A percentile compares a stretch with the other conserved stretches of the same genome.
These are phyloP conservation scores for Spinus olivaceus DNA, from an alignment of 2,797 vertebrate species.

Conservation along the genomic window DNA sequence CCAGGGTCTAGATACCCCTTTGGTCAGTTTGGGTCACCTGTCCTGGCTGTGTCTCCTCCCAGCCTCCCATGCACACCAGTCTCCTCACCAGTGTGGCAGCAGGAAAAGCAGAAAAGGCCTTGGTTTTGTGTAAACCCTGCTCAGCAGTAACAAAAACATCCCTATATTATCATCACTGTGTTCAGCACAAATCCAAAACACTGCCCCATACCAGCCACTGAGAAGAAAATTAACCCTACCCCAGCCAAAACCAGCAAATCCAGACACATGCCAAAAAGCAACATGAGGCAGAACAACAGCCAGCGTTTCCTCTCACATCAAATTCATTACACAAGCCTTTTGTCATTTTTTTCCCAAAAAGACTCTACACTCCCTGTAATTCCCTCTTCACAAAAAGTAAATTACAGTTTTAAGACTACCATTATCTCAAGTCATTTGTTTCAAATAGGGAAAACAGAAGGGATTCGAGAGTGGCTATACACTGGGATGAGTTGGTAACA, in stretches of 20 bases:
- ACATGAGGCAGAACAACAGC: neutral
- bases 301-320: neutral
- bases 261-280: neutral
- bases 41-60: neutral
- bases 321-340: neutral
- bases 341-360: neutral
- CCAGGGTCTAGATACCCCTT: neutral
- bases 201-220: neutral
- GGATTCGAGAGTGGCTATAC: neutral
- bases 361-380: slow-evolving; percentile 26
- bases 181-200: neutral
- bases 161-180: neutral
- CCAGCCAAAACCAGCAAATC: neutral
- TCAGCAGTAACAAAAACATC: neutral
- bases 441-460: slow-evolving; percentile 14
- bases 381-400: slow-evolving; percentile 44
- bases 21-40: neutral
- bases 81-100: neutral
- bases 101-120: neutral
- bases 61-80: neutral
- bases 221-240: neutral
- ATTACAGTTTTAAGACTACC: slow-evolving; percentile 60
- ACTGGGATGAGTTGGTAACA: neutral
- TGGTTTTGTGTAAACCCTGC: neutral
- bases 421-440: slow-evolving; percentile 57